Evolutionary conservation across 2,888 invertebrate genomes (phyloP), one percentile per base, ranked within the genome.

Genomic region (Neuroscelio doddi): DNA sequence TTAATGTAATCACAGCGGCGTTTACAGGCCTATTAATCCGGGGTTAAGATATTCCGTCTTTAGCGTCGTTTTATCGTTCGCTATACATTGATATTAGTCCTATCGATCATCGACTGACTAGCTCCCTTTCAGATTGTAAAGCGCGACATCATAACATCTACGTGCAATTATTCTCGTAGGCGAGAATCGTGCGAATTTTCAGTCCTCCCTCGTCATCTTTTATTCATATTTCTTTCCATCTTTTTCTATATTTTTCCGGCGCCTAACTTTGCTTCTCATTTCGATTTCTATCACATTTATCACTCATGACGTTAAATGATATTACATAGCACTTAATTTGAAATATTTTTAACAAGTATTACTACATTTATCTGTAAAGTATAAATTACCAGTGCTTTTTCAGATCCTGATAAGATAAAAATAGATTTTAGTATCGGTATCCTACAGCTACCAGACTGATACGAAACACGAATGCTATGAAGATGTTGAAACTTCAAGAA

Each of bases 1-100:
- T 82, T 83, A 81, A 83, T 82, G 79, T 76, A 81, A 81, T 82
- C 80, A 82, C 81, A 78, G 77, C 77, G 69, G 72, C 78, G 77
- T 82, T 83, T 80, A 81, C 78, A 78, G 77, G 74, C 76, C 82
- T 81, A 82, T 82, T 83, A 83, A 83, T 81, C 78, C 80, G 69
- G 67, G 73, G 75, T 73, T 76, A 75, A 81, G 79, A 78, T 81
- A 79, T 79, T 80, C 79, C 72, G 70, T 79, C 78, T 77, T 77
- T 72, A 73, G 70, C 74, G 71, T 72, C 77, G 75, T 80, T 82
- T 80, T 80, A 80, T 80, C 81, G 75, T 57, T 42, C 51, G 57
- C 57, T 65, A 50, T 59, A 67, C 61, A 61, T 68, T 57, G 63
- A 81, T 83, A 83, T 83, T 83, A 83, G 80, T 68, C 77, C 82